Evolutionary conservation across 2,797 vertebrate genomes (phyloP).

Genomic region (Momotus momota): DNA sequence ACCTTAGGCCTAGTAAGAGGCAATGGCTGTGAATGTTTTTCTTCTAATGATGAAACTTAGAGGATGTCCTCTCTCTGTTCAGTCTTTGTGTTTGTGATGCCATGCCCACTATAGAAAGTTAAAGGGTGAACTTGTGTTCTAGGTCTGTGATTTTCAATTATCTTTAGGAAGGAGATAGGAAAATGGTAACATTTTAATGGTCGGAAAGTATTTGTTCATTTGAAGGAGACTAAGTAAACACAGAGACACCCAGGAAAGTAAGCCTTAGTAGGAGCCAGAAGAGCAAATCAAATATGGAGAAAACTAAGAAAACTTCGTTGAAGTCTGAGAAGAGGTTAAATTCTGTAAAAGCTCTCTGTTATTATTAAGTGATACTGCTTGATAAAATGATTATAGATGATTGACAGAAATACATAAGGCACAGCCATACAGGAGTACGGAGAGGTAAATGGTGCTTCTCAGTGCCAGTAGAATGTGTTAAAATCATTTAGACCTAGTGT

Average conservation of each 20-base stretch:
- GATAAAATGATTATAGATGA: neutral
- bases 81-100: neutral
- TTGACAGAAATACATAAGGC: neutral
- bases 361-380: neutral
- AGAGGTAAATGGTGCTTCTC: neutral
- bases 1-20: neutral
- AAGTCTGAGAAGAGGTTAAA: neutral
- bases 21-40: neutral
- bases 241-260: neutral
- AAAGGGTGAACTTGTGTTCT: neutral
- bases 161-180: neutral
- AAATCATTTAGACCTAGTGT: neutral
- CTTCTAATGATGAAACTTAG: neutral
- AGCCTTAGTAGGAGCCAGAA: neutral
- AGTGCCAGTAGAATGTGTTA: neutral
- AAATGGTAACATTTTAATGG: neutral
- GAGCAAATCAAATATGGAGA: neutral
- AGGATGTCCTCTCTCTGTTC: neutral
- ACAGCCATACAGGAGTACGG: no score
- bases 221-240: neutral
- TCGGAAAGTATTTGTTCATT: neutral
- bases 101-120: accelerated
- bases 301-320: neutral
- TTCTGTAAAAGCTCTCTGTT: neutral
- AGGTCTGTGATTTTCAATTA: neutral